Conservation (phyloP, 2,888 invertebrate genomes). For the Leucophenga montana region DNA sequence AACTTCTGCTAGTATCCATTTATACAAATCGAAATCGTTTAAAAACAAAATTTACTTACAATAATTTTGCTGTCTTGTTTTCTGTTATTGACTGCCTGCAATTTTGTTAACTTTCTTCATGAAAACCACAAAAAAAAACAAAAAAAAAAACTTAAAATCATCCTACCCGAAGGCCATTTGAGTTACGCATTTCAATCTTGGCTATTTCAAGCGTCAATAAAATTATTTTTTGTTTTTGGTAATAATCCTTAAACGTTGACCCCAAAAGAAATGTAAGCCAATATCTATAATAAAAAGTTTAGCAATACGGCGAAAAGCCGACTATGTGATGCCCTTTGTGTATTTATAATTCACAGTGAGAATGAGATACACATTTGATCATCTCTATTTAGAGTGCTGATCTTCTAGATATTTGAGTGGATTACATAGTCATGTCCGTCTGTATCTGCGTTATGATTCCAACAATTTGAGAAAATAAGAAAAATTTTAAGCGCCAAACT, state of each 20-base stretch:
- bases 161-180: conserved; percentile 13
- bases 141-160: conserved; percentile 22
- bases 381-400: too few species aligned
- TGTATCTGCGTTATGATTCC: too few species aligned
- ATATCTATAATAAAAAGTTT: too few species aligned
- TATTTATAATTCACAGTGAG: too few species aligned
- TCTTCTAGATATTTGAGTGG: too few species aligned
- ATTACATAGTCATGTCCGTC: too few species aligned
- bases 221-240: background rate
- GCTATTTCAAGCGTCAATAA: conserved; percentile 8
- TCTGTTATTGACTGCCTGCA: conserved; percentile 30
- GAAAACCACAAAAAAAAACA: conserved; percentile 41
- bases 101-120: conserved; percentile 33
- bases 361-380: too few species aligned
- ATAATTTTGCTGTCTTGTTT: conserved; percentile 42
- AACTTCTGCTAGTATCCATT: background rate
- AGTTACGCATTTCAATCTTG: background rate
- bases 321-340: too few species aligned
- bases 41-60: conserved; percentile 44
- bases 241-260: background rate
- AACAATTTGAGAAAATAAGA: too few species aligned
- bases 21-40: background rate
- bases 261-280: background rate
- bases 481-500: too few species aligned
- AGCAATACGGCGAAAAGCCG: too few species aligned